A percentile compares a stretch with the other conserved stretches of the same genome.
phyloP scores from a whole-genome alignment of 1,140 invertebrate species.

The Bombus ignitus region DNA sequence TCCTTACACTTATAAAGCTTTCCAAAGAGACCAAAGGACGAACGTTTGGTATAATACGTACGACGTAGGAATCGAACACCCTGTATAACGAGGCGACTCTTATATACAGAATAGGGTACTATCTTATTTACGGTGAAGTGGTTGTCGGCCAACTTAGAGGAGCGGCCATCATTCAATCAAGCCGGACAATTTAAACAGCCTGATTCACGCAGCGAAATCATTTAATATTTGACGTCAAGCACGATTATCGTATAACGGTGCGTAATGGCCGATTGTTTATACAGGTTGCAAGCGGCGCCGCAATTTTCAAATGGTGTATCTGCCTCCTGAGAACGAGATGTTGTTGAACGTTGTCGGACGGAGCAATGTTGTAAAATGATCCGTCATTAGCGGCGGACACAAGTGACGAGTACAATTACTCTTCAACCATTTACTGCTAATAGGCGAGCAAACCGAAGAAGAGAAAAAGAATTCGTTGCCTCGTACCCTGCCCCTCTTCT shows the following conservation, averaged over 20 bases:
- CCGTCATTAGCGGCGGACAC: conserved; percentile 36
- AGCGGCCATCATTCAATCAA: conserved; percentile 78
- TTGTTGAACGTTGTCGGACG: conserved; percentile 39
- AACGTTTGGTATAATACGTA: too few species aligned
- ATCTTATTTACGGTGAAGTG: conserved; percentile 78
- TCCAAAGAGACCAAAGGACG: too few species aligned
- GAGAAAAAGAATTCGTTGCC: neutral
- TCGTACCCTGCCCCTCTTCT: too few species aligned
- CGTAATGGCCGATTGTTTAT: conserved; percentile 74
- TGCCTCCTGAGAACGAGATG: conserved; percentile 62
- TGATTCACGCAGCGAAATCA: conserved; percentile 78
- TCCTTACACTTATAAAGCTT: neutral
- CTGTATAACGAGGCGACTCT: conserved; percentile 67
- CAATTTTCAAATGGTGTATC: conserved; percentile 67
- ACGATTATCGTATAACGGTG: conserved; percentile 77
- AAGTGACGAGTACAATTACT: conserved; percentile 45
- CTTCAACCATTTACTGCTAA: conserved; percentile 13
- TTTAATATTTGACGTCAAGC: conserved; percentile 80
- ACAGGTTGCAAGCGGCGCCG: conserved; percentile 72
- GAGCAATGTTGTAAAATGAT: conserved; percentile 56
- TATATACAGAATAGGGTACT: conserved; percentile 66
- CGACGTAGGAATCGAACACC: conserved; percentile 47
- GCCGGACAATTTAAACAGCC: conserved; percentile 77
- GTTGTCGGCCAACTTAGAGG: conserved; percentile 78
- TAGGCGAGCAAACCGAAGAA: neutral